Conservation (phyloP, 1,140 invertebrate genomes). For the Mycetomoellerius zeteki region DNA sequence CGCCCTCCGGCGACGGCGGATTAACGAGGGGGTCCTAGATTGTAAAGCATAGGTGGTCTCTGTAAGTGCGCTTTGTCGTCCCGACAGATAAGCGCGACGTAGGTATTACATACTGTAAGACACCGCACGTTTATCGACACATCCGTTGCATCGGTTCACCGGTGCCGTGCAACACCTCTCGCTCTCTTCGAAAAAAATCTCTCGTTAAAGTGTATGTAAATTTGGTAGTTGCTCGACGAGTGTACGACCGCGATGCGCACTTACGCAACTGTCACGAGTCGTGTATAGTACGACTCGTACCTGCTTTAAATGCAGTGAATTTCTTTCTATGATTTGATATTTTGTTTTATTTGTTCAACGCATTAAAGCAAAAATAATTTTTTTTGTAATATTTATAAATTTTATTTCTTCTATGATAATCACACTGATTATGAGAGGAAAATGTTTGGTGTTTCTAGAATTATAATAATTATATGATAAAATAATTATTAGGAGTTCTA, state of each 20-base stretch:
- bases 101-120: constrained; percentile 48
- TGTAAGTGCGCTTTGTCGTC: constrained; percentile 68
- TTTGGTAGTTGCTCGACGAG: not conserved
- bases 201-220: not conserved
- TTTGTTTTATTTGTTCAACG: not conserved
- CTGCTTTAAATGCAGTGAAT: not conserved
- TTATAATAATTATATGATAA: too few species aligned
- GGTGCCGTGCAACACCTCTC: not conserved
- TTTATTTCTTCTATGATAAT: not conserved
- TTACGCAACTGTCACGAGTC: not conserved
- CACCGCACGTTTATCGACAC: constrained; percentile 29
- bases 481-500: not conserved
- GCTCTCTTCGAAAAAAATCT: not conserved
- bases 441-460: too few species aligned
- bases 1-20: constrained; percentile 57
- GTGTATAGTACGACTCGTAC: not conserved
- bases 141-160: constrained; percentile 19
- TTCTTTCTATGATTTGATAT: not conserved
- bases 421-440: too few species aligned
- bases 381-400: not conserved
- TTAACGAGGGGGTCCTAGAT: constrained; percentile 66
- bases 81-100: constrained; percentile 53
- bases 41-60: constrained; percentile 68
- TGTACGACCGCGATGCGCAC: not conserved
- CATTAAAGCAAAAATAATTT: not conserved